phyloP scores from a whole-genome alignment of 2,888 invertebrate species.

The Plutella xylostella region DNA sequence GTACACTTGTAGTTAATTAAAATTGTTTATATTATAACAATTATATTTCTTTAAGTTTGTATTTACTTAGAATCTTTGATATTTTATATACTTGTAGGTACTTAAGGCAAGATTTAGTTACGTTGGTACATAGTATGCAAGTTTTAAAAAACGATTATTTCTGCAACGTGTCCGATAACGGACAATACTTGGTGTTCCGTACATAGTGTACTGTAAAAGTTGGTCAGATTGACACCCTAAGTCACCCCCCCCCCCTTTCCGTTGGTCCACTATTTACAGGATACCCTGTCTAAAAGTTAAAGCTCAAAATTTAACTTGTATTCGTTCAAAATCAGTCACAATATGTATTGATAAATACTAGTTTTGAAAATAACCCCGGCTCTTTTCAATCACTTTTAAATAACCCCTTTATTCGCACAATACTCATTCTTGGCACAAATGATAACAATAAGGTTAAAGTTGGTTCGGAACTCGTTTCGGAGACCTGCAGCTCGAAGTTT shows the following conservation, averaged over 20 bases:
- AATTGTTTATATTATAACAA: background rate
- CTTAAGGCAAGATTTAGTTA: background rate
- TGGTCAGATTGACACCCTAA: no score
- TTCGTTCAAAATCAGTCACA: background rate
- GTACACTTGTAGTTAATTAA: background rate
- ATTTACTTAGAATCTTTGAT: background rate
- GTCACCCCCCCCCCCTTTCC: no score
- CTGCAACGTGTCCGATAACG: background rate
- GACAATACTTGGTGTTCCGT: background rate
- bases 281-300: background rate
- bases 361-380: no score
- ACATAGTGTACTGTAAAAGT: background rate
- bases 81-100: background rate
- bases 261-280: no score
- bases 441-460: constrained; percentile 9
- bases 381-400: background rate
- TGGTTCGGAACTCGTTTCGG: constrained; percentile 34
- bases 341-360: background rate
- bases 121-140: background rate
- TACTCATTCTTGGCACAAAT: background rate
- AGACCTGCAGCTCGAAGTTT: constrained; percentile 43
- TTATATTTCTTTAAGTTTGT: background rate
- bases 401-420: constrained; percentile 10
- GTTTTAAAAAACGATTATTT: background rate
- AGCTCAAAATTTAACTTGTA: background rate